Evolutionary conservation across 2,797 vertebrate species (phyloP).

Genomic region (Phoebastria nigripes): DNA sequence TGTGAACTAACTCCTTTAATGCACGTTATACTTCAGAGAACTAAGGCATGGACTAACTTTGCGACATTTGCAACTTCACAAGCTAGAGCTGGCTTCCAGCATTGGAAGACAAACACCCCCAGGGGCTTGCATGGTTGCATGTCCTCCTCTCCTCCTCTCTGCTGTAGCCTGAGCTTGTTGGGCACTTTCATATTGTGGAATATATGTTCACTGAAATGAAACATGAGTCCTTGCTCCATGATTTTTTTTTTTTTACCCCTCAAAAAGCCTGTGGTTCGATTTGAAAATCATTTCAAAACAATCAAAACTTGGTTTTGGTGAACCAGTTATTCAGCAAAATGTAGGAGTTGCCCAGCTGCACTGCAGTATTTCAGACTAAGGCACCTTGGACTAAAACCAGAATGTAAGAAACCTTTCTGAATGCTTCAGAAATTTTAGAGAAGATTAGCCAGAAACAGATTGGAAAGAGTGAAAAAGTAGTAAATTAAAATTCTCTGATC

Average conservation of each 20-base stretch:
- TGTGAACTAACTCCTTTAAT: neutral
- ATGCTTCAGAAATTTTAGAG: neutral
- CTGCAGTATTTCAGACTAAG: conserved; percentile 3
- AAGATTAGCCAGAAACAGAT: conserved; percentile 3
- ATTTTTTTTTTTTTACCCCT: neutral
- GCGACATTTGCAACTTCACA: neutral
- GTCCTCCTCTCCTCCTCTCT: neutral
- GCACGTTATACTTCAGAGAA: neutral
- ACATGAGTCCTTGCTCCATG: neutral
- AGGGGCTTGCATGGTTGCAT: neutral
- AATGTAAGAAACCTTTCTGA: neutral
- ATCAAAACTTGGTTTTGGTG: neutral
- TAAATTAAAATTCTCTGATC: neutral
- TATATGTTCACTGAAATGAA: neutral
- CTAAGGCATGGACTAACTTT: neutral
- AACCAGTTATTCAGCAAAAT: neutral
- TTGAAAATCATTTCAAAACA: neutral
- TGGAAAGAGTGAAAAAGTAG: neutral
- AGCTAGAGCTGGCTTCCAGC: neutral
- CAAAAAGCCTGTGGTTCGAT: neutral
- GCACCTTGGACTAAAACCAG: conserved; percentile 10
- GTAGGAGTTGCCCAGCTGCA: neutral
- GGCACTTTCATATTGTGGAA: neutral
- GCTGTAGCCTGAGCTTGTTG: neutral
- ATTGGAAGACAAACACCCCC: neutral